Percentiles rank a stretch among this genome's conserved stretches.
Conservation (phyloP, 2,888 invertebrate genomes). For the Thecophora atra region DNA sequence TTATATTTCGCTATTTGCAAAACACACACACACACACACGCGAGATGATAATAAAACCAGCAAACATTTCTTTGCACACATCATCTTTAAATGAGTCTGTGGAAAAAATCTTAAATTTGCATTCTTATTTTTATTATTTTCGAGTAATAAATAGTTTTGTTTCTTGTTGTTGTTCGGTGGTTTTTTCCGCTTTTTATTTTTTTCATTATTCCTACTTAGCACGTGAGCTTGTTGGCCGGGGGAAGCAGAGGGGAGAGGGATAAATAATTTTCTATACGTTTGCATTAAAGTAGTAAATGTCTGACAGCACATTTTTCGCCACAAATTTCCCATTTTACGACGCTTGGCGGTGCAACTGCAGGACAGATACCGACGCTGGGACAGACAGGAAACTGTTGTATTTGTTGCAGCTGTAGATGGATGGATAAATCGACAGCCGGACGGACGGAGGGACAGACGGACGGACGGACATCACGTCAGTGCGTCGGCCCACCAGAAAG, state of each 20-base stretch:
- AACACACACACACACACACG: too few relatives aligned
- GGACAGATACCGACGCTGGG: background rate
- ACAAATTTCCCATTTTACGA: conserved; percentile 55
- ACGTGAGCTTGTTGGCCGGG: too few relatives aligned
- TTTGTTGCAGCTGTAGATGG: background rate
- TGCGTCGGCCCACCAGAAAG: background rate
- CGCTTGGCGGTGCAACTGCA: conserved; percentile 13
- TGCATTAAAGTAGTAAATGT: conserved; percentile 56
- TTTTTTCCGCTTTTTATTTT: too few relatives aligned
- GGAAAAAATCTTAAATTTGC: background rate
- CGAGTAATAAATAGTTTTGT: conserved; percentile 27
- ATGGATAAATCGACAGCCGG: conserved; percentile 12
- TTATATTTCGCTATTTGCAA: background rate
- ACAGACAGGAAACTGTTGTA: conserved; percentile 9
- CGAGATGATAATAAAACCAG: too few relatives aligned
- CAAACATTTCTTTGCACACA: too few relatives aligned
- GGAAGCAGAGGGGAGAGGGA: conserved; percentile 6
- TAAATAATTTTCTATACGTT: conserved; percentile 28
- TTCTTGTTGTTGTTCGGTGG: too few relatives aligned
- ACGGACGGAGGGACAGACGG: conserved; percentile 2
- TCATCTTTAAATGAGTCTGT: background rate
- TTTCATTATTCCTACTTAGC: conserved; percentile 2
- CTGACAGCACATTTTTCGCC: conserved; percentile 52
- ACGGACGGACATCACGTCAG: conserved; percentile 6
- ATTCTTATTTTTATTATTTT: conserved; percentile 24